These are phyloP conservation scores for Enoplosus armatus DNA, from an alignment of 2,797 vertebrate genomes.

Conservation along the genomic window DNA sequence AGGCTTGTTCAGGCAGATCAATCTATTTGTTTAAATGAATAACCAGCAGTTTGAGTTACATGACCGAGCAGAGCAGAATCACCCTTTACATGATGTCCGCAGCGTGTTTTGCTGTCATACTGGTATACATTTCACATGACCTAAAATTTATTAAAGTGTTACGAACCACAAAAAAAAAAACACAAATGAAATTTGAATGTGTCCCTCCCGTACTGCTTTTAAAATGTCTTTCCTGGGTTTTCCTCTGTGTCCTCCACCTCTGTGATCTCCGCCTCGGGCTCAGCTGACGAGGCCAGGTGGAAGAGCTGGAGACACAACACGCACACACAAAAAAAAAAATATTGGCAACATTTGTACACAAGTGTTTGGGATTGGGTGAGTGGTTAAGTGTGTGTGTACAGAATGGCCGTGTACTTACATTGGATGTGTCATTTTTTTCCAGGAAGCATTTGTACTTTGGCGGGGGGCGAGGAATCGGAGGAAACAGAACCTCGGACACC, in stretches of 20 bases:
- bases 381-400: not conserved
- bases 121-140: not conserved
- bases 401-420: slow-evolving; percentile 39
- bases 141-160: not conserved
- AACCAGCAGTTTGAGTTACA: not conserved
- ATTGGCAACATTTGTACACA: not conserved
- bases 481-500: slow-evolving; percentile 67
- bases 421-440: slow-evolving; percentile 51
- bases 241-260: slow-evolving; percentile 57
- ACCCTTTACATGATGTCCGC: not conserved
- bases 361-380: not conserved
- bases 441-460: slow-evolving; percentile 67
- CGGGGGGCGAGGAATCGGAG: slow-evolving; percentile 72
- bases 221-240: not conserved
- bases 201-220: not conserved
- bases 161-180: not conserved
- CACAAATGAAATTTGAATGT: not conserved
- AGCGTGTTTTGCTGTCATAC: not conserved
- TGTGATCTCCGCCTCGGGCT: slow-evolving; percentile 67
- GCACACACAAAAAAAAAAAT: not conserved
- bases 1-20: not conserved
- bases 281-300: not conserved
- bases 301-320: slow-evolving; percentile 54
- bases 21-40: not conserved
- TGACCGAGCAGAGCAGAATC: not conserved